These are phyloP conservation scores for Orius insidiosus DNA, from an alignment of 1,140 invertebrate genomes.

Conservation along the genomic window DNA sequence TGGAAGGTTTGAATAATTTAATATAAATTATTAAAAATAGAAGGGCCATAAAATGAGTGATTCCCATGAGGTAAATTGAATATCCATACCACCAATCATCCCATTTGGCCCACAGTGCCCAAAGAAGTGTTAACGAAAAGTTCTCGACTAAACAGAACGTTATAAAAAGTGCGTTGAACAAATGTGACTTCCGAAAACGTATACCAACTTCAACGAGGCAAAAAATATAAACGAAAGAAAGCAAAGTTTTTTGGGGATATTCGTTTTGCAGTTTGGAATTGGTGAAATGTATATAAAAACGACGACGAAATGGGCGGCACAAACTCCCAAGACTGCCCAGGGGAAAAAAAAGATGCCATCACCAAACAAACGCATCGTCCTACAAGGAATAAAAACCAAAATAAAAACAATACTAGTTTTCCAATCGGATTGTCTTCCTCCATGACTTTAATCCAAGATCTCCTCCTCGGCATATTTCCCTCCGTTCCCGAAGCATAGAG, in stretches of 20 bases:
- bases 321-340: constrained; percentile 2
- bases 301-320: constrained; percentile 10
- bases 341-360: constrained; percentile 10
- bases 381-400: constrained; percentile 17
- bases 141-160: constrained; percentile 12
- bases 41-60: constrained; percentile 10
- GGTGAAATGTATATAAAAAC: constrained; percentile 15
- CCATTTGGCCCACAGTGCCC: constrained; percentile 16
- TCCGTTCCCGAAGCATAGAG: not conserved
- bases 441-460: constrained; percentile 7
- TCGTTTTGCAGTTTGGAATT: constrained; percentile 1
- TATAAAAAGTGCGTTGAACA: constrained; percentile 14
- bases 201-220: constrained; percentile 17
- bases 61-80: constrained; percentile 9
- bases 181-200: constrained; percentile 12
- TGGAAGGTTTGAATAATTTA: constrained; percentile 7
- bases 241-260: constrained; percentile 11
- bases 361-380: constrained; percentile 13
- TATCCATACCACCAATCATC: constrained; percentile 11
- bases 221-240: constrained; percentile 13
- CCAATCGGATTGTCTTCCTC: constrained; percentile 16
- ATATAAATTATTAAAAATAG: constrained; percentile 13
- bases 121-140: constrained; percentile 9
- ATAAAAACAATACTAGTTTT: constrained; percentile 14
- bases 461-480: not conserved